phyloP scores from a whole-genome alignment of 2,113 vertebrate genomes.

The Neolamprologus toae region DNA sequence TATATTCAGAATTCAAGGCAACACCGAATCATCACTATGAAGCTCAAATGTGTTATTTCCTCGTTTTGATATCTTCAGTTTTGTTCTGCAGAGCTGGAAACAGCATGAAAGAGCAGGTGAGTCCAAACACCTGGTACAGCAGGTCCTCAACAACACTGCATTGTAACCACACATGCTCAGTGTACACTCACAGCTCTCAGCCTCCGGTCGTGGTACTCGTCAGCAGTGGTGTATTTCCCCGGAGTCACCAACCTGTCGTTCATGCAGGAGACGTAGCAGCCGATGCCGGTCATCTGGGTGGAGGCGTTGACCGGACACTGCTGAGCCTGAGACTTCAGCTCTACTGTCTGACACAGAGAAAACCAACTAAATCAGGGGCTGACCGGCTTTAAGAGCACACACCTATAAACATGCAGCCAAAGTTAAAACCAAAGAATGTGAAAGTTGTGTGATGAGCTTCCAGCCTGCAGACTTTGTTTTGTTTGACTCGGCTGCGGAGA shows the following conservation, averaged over 20 bases:
- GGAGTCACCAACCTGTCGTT: conserved; percentile 79
- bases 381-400: background rate
- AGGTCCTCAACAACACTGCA: background rate
- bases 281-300: conserved; percentile 87
- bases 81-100: background rate
- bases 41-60: background rate
- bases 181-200: conserved; percentile 79
- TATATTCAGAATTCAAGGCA: accelerated
- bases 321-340: conserved; percentile 65
- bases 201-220: conserved; percentile 69
- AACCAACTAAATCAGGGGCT: background rate
- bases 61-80: background rate
- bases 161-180: background rate
- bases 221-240: conserved; percentile 77
- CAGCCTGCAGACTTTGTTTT: background rate
- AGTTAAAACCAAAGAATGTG: accelerated
- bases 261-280: conserved; percentile 80
- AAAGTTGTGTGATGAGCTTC: background rate
- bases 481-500: background rate
- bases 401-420: accelerated
- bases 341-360: conserved; percentile 68
- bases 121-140: accelerated
- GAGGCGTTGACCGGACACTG: conserved; percentile 76
- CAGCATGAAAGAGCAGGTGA: background rate
- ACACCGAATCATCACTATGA: background rate